Evolutionary conservation across 1,140 invertebrate species (phyloP).

Genomic region (Armadillidium nasatum): DNA sequence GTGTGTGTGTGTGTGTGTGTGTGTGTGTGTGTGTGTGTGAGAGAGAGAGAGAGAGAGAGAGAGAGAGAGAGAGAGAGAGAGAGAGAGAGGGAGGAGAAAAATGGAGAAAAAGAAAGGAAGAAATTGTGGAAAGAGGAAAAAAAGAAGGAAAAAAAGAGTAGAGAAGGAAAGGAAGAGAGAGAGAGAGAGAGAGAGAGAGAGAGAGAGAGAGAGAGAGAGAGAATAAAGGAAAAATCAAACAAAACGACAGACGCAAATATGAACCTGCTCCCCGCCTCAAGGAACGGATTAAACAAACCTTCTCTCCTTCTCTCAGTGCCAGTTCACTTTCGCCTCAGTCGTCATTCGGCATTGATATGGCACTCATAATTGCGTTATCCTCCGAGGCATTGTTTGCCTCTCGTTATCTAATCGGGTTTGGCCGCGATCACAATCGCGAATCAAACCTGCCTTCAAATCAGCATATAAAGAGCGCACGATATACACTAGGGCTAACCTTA

Average conservation of each 20-base stretch:
- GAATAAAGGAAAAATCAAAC: no score
- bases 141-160: neutral
- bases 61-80: neutral
- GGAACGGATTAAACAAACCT: neutral
- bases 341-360: constrained; percentile 11
- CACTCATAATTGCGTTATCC: constrained; percentile 7
- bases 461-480: no score
- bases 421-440: neutral
- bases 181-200: neutral
- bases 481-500: no score
- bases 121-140: no score
- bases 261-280: neutral
- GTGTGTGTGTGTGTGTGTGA: no score
- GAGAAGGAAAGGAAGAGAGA: neutral
- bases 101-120: no score
- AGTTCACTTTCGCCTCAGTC: neutral
- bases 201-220: no score
- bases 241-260: no score
- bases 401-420: constrained; percentile 9
- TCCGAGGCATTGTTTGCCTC: constrained; percentile 4
- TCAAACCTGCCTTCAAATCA: neutral
- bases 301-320: neutral
- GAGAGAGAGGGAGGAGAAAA: neutral
- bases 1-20: no score
- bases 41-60: neutral